Conservation (phyloP, 2,797 vertebrate species). For the Sebastes hubbsi region DNA sequence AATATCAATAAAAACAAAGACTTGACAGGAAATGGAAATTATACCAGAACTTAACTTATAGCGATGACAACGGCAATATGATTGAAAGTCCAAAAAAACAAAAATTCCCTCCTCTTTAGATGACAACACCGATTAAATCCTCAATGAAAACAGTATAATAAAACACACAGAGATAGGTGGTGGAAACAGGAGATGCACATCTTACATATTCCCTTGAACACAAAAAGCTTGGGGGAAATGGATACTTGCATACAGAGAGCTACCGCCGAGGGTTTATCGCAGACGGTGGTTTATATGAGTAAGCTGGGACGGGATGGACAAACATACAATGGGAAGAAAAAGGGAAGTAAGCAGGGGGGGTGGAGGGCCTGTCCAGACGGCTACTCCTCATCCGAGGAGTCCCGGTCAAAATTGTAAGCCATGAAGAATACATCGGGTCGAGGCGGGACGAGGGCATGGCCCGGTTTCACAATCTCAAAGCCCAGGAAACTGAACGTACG, state of each 20-base stretch:
- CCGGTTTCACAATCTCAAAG: slow-evolving; percentile 90
- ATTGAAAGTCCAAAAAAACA: slow-evolving; percentile 44
- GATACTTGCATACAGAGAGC: slow-evolving; percentile 47
- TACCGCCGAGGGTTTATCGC: slow-evolving; percentile 29
- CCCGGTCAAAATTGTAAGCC: slow-evolving; percentile 87
- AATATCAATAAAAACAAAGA: slow-evolving; percentile 26
- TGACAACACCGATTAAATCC: slow-evolving; percentile 51
- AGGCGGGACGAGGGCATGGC: slow-evolving; percentile 86
- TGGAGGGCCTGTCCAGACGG: slow-evolving; percentile 39
- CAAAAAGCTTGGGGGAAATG: slow-evolving; percentile 53
- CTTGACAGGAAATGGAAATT: slow-evolving; percentile 21
- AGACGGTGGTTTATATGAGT: slow-evolving; percentile 21
- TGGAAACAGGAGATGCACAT: slow-evolving; percentile 53
- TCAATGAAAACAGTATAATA: slow-evolving; percentile 50
- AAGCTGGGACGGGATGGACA: slow-evolving; percentile 18
- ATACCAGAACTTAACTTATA: slow-evolving; percentile 32
- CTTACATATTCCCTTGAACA: slow-evolving; percentile 70
- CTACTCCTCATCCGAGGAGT: slow-evolving; percentile 88
- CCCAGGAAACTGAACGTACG: slow-evolving; percentile 89
- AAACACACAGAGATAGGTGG: slow-evolving; percentile 45
- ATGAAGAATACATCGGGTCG: slow-evolving; percentile 89
- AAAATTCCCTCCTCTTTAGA: slow-evolving; percentile 46
- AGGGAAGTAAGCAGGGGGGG: not conserved
- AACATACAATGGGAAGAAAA: slow-evolving; percentile 26
- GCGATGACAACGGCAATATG: slow-evolving; percentile 56